Base-by-base conservation (phyloP, 2,113 vertebrate species). In the Malurus melanocephalus region DNA sequence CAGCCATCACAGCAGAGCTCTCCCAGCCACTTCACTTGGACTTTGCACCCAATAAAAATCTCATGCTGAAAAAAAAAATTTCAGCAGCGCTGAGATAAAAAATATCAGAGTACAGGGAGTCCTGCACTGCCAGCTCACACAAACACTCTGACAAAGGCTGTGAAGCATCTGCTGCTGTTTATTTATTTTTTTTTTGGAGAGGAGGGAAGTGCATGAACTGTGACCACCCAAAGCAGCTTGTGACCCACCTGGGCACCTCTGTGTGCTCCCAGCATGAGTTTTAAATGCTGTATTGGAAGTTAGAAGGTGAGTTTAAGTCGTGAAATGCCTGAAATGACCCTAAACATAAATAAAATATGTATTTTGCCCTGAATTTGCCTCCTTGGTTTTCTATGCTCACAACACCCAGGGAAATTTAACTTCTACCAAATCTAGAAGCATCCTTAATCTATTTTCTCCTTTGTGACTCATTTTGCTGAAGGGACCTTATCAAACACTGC, bases 121-220 rank as follows among this genome's bases (percentile, higher is more conserved):
- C 14, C 89, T 55, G 16, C 11, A 9, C 9, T 45, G 61, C 49
- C 64, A 83, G 87, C 30, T 66, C 72, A 56, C 73, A 79, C 77
- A 93, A 89, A 88, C 67, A 83, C 74, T 45, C 43, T 19, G n/a
- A 73, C 60, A 87, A 43, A 82, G 79, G 33, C 82, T 62, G 46
- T 16, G 55, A 27, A 69, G 88, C 93, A 85, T 77, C 83, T 91
- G 83, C 72, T 92, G 79, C 88, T 87, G 11, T 82, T 84, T 88
- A 2, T 74, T 71, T n/a, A n/a, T n/a, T n/a, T 65, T 60, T 49
- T 64, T 40, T 60, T 81, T 57, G 2, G 55, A 76, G 28, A 32
- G 38, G 38, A 73, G 40, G 56, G 56, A 76, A 57, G 53, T 46
- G 24, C 24, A 4, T 8, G n/a, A 85, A 68, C 68, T 65, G 43